A percentile compares a stretch with the other conserved stretches of the same genome.
Conservation (phyloP, 2,113 vertebrate species). For the Channa argus region DNA sequence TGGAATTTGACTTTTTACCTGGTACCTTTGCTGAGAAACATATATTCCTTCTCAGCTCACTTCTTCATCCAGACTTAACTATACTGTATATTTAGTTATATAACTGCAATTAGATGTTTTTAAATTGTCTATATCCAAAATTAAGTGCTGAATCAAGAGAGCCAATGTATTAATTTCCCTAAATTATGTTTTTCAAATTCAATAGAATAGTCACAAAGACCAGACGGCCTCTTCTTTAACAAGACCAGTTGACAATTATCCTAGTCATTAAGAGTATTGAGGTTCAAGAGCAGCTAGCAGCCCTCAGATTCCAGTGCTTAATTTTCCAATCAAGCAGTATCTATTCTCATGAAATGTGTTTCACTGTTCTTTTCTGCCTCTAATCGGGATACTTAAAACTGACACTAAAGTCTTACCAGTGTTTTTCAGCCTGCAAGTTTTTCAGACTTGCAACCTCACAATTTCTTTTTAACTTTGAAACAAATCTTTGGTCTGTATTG, state of each 20-base stretch:
- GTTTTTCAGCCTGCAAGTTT: no score
- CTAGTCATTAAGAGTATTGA: slow-evolving; percentile 43
- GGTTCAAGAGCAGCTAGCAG: slow-evolving; percentile 36
- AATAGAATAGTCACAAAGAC: slow-evolving; percentile 12
- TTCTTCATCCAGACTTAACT: neutral
- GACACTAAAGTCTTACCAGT: neutral
- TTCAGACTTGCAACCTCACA: neutral
- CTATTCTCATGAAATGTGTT: slow-evolving; percentile 2
- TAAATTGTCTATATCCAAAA: slow-evolving; percentile 1
- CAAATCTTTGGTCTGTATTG: neutral
- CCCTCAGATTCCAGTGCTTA: slow-evolving; percentile 19
- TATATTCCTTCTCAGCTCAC: slow-evolving; percentile 21
- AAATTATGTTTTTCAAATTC: slow-evolving; percentile 3
- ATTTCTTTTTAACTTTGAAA: neutral
- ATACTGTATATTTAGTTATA: slow-evolving; percentile 11
- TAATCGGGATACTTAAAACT: neutral
- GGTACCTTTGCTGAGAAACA: slow-evolving; percentile 17
- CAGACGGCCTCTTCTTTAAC: slow-evolving; percentile 19
- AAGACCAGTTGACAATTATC: slow-evolving; percentile 20
- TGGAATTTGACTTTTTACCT: slow-evolving; percentile 12
- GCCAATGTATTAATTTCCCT: slow-evolving; percentile 4
- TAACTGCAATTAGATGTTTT: slow-evolving; percentile 24
- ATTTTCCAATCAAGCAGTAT: slow-evolving; percentile 27
- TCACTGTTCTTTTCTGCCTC: neutral
- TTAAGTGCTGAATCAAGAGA: slow-evolving; percentile 10